Base-by-base conservation (phyloP, 1,140 invertebrate genomes). In the Drosophila willistoni region DNA sequence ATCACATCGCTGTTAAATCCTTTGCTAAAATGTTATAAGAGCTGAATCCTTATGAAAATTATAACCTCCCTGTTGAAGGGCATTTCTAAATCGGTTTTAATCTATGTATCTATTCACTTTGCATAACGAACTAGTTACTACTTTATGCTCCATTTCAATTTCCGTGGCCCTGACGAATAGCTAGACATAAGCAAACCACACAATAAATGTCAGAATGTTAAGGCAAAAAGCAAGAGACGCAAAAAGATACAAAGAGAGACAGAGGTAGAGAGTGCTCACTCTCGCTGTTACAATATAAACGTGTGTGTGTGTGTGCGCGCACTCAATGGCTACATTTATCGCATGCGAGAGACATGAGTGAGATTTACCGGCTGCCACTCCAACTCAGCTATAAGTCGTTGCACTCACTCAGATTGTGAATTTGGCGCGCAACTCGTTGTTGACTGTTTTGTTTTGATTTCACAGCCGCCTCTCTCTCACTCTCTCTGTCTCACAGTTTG, bases 391-490 rank as follows among this genome's bases (percentile, higher is more conserved):
- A 44, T 72, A 36, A 36, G 39, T 44, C 33, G 14, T 75, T 62
- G 1, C 29, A 79, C 77, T 86, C 83, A 73, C 44, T 51, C 17
- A 75, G 44, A 36, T 55, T 73, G 57, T 64, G 22, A 90, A 79
- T 81, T 90, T 90, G 83, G 87, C 89, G 89, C 78, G 83, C 87
- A 77, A 60, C 69, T 90, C 70, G 80, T 90, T 89, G 71, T 64
- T 74, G 73, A 76, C 68, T 68, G 81, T 77, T 84, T 83, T 89
- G 84, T 89, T 89, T 90, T 90, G 84, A 73, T 89, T 74, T 71
- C 44, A 62, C 54, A 51, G 62, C 70, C 59, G 57, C 75, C 65
- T 29, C 19, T 14, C 29, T 29, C 29, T 29, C 29, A 29, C 29
- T 29, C 29, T 29, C 29, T 29, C 29, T 29, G 6, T 29, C 29